Evolutionary conservation across 2,888 invertebrate genomes (phyloP).

Genomic region (Sialis lutaria): DNA sequence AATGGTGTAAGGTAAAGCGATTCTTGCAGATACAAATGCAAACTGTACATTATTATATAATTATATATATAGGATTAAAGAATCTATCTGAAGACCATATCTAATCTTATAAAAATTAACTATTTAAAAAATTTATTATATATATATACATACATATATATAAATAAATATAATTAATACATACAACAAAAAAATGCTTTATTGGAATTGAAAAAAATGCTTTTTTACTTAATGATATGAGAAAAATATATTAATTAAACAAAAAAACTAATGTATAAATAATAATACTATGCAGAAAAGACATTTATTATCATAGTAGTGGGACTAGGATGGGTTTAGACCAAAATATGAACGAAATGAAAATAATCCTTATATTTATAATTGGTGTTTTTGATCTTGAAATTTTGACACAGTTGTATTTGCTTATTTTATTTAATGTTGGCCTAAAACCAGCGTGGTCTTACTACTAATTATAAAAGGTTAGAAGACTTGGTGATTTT

Average conservation of each 20-base stretch:
- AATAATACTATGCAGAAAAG: background rate
- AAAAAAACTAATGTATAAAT: slow-evolving; percentile 9
- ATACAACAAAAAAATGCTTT: slow-evolving; percentile 20
- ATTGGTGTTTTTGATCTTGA: background rate
- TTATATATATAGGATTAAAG: slow-evolving; percentile 1
- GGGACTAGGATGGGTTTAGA: background rate
- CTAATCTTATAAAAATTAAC: background rate
- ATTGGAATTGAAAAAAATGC: slow-evolving; percentile 29
- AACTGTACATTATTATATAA: background rate
- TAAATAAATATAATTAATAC: slow-evolving; percentile 2
- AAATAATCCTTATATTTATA: background rate
- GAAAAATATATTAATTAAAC: slow-evolving; percentile 12
- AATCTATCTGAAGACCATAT: slow-evolving; percentile 3
- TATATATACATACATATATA: slow-evolving; percentile 1
- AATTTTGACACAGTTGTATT: no score
- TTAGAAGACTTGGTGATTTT: no score
- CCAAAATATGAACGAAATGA: background rate
- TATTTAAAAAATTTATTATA: no score
- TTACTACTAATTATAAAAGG: no score
- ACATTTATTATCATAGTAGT: background rate
- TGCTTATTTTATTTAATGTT: no score
- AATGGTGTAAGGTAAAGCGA: no score
- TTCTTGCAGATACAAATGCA: background rate
- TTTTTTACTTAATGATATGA: slow-evolving; percentile 23
- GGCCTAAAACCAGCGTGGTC: no score